A percentile compares a stretch with the other conserved stretches of the same genome.
Evolutionary conservation across 2,888 invertebrate genomes (phyloP).

Genomic region (Theristus sp.): DNA sequence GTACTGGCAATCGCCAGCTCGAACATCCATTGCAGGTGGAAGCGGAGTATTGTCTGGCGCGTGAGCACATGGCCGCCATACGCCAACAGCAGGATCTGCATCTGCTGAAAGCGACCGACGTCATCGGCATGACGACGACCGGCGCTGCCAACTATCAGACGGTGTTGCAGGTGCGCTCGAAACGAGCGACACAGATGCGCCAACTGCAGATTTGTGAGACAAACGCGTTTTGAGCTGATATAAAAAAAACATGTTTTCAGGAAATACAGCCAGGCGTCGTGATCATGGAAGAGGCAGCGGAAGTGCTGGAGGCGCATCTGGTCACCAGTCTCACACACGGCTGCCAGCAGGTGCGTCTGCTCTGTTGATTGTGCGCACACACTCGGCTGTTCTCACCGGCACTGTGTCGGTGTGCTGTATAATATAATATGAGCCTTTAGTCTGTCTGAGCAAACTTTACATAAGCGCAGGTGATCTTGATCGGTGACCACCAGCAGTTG

Average conservation of each 20-base stretch:
- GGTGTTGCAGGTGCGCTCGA: conserved; percentile 38
- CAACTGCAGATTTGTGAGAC: no score
- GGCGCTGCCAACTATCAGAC: conserved; percentile 50
- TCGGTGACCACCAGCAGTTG: conserved; percentile 67
- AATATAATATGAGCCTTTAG: no score
- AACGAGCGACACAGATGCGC: no score
- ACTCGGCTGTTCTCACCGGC: no score
- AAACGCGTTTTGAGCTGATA: no score
- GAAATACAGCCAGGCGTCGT: conserved; percentile 15
- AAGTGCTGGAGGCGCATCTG: conserved; percentile 12
- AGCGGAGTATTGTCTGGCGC: conserved; percentile 39
- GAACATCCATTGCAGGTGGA: conserved; percentile 11
- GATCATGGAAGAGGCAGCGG: neutral
- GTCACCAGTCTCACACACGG: conserved; percentile 11
- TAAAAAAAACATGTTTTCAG: conserved; percentile 19
- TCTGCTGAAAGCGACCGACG: conserved; percentile 6
- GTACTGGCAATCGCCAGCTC: no score
- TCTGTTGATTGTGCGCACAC: neutral
- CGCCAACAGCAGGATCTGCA: conserved; percentile 36
- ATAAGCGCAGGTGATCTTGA: conserved; percentile 51
- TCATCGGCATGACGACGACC: conserved; percentile 55
- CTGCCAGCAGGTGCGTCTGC: neutral
- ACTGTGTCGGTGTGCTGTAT: no score
- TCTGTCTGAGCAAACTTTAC: no score
- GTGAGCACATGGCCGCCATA: no score